A percentile compares a stretch with the other conserved stretches of the same genome.
These are phyloP conservation scores for Ctenomys sociabilis DNA, from an alignment of 2,113 vertebrate genomes.

Conservation along the genomic window DNA sequence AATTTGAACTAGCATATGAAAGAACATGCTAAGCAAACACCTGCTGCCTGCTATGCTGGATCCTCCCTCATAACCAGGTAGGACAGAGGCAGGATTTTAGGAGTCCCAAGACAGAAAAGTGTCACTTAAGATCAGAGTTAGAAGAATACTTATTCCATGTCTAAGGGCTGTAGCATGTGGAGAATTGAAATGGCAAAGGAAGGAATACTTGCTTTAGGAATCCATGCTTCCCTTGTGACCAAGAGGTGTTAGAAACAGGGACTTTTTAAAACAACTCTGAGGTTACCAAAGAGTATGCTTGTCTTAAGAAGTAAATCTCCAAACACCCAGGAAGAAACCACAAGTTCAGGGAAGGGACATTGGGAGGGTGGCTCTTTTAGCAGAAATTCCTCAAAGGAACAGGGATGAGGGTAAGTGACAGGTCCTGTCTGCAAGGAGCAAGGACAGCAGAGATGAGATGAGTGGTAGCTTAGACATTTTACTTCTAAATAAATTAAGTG, in stretches of 20 bases:
- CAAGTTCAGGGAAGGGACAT: neutral
- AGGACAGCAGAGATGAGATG: no score
- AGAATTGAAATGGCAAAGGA: neutral
- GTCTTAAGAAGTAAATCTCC: neutral
- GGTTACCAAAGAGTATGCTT: neutral
- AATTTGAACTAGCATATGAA: neutral
- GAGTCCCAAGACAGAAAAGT: neutral
- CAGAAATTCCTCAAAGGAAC: neutral
- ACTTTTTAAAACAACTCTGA: neutral
- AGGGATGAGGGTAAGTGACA: neutral
- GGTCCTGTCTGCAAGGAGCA: neutral
- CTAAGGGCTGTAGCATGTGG: neutral
- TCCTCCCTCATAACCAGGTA: neutral
- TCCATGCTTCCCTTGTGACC: neutral
- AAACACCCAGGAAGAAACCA: neutral
- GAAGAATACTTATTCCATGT: neutral
- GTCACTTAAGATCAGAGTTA: neutral
- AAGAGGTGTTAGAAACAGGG: neutral
- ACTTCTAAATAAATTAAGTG: neutral
- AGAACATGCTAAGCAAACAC: neutral
- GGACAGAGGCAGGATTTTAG: neutral
- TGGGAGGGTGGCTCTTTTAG: neutral
- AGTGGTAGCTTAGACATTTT: neutral
- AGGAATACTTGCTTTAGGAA: neutral
- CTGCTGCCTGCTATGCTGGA: rapidly evolving